These are phyloP conservation scores for Epinotia ramella DNA, from an alignment of 2,888 invertebrate genomes.

Conservation along the genomic window DNA sequence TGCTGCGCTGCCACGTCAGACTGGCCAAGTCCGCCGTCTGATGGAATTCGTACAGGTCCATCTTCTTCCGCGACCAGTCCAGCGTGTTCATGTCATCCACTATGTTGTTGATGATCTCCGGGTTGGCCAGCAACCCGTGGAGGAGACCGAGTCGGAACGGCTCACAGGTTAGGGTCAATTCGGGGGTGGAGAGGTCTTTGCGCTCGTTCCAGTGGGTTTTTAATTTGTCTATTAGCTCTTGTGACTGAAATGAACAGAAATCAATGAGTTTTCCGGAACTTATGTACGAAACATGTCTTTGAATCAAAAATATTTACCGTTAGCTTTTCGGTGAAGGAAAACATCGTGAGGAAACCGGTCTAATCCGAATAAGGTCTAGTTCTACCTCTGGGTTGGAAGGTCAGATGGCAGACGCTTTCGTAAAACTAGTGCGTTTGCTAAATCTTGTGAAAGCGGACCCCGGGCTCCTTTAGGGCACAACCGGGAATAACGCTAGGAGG, in stretches of 20 bases:
- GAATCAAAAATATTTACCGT: too few relatives aligned
- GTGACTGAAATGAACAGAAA: slow-evolving; percentile 67
- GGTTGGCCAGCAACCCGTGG: slow-evolving; percentile 86
- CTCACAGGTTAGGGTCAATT: slow-evolving; percentile 83
- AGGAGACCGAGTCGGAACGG: slow-evolving; percentile 89
- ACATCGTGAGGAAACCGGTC: too few relatives aligned
- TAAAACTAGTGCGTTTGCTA: too few relatives aligned
- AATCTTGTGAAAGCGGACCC: too few relatives aligned
- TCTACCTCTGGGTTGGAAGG: too few relatives aligned
- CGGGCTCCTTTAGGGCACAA: too few relatives aligned
- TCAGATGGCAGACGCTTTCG: too few relatives aligned
- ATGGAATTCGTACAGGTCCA: slow-evolving; percentile 95
- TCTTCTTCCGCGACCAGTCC: slow-evolving; percentile 90
- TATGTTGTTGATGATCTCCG: slow-evolving; percentile 85
- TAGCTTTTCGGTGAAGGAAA: too few relatives aligned
- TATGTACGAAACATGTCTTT: too few relatives aligned
- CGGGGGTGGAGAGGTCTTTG: slow-evolving; percentile 67
- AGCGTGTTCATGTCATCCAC: slow-evolving; percentile 88
- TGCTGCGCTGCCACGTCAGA: slow-evolving; percentile 82
- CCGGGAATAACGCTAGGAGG: too few relatives aligned
- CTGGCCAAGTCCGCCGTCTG: slow-evolving; percentile 90
- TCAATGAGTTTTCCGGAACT: too few relatives aligned
- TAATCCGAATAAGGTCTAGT: too few relatives aligned
- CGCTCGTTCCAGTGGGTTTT: slow-evolving; percentile 79
- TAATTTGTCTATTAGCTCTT: slow-evolving; percentile 72